Evolutionary conservation across 2,888 invertebrate genomes (phyloP).

Genomic region (Dryobota labecula): DNA sequence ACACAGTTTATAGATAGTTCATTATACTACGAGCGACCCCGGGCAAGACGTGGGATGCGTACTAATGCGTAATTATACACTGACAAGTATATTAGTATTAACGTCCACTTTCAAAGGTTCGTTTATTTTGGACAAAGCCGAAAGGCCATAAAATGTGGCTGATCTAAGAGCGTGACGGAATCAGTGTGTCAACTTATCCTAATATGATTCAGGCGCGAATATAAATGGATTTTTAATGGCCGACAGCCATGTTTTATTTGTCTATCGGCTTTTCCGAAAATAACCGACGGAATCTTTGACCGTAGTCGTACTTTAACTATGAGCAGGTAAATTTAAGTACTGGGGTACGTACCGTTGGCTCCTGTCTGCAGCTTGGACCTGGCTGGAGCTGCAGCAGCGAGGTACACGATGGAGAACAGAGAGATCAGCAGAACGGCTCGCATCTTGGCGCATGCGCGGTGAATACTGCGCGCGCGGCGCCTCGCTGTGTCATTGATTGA

Average conservation of each 20-base stretch:
- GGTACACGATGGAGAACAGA: slow-evolving; percentile 63
- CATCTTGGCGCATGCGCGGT: slow-evolving; percentile 74
- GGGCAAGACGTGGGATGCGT: slow-evolving; percentile 48
- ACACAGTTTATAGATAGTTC: slow-evolving; percentile 45
- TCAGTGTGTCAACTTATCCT: background rate
- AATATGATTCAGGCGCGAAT: background rate
- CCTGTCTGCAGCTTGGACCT: slow-evolving; percentile 77
- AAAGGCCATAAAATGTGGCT: background rate
- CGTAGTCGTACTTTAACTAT: background rate
- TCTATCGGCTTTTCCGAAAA: background rate
- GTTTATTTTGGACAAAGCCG: background rate
- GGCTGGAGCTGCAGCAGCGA: slow-evolving; percentile 71
- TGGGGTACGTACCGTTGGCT: slow-evolving; percentile 72
- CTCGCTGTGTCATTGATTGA: slow-evolving; percentile 45
- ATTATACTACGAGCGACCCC: slow-evolving; percentile 45
- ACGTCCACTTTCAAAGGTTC: background rate
- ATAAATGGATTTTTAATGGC: background rate
- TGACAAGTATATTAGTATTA: slow-evolving; percentile 24
- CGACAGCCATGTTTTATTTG: background rate
- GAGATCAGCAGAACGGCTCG: slow-evolving; percentile 73
- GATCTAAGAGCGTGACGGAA: too few relatives aligned
- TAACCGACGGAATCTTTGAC: background rate
- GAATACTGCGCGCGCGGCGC: slow-evolving; percentile 65
- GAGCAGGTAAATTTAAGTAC: slow-evolving; percentile 19
- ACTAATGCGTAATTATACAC: slow-evolving; percentile 38